These are phyloP conservation scores for Muntiacus reevesi DNA, from an alignment of 2,113 vertebrate genomes.

Conservation along the genomic window DNA sequence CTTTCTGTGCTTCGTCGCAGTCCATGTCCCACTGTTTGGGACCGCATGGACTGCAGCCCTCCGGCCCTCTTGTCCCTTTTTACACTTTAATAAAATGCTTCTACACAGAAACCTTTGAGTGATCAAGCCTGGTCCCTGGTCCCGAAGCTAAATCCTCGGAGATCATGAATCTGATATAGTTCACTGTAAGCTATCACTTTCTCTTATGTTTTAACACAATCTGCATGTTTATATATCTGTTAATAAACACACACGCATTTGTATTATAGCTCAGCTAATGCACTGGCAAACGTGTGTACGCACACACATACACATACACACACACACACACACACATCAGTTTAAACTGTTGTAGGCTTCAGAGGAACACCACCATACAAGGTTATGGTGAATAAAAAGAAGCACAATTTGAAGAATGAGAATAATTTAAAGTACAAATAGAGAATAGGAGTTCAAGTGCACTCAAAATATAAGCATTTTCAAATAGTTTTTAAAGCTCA, in stretches of 20 bases:
- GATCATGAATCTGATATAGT: background rate
- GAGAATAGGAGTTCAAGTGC: background rate
- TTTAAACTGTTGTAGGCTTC: background rate
- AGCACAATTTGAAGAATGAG: background rate
- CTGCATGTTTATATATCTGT: background rate
- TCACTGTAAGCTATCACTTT: background rate
- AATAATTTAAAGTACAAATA: background rate
- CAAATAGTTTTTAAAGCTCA: background rate
- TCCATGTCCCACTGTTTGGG: background rate
- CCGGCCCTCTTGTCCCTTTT: background rate
- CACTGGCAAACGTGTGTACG: fast-evolving
- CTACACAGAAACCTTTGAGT: background rate
- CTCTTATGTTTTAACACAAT: background rate
- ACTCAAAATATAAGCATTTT: background rate
- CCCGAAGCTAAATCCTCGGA: background rate
- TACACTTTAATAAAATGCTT: background rate
- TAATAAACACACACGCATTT: background rate
- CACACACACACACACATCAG: background rate
- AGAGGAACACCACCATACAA: background rate
- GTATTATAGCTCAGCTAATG: background rate
- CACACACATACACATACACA: background rate
- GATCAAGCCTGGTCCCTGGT: background rate
- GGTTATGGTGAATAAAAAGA: background rate
- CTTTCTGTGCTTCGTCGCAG: background rate
- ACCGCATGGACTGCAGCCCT: background rate